These are phyloP conservation scores for Venusia cambrica DNA, from an alignment of 2,888 invertebrate species.

Conservation along the genomic window DNA sequence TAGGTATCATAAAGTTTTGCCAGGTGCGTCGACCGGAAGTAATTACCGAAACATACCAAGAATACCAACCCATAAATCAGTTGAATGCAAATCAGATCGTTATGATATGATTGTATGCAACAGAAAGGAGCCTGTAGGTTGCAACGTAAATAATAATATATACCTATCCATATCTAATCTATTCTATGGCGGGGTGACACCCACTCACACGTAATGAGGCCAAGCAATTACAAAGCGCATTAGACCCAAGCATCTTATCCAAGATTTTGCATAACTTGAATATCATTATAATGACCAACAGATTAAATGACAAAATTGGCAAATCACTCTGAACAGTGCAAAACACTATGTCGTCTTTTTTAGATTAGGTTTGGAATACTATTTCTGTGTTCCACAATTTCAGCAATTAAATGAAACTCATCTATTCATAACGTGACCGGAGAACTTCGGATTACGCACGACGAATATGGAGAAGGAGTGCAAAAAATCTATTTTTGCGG, in stretches of 20 bases:
- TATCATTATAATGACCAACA: constrained; percentile 1
- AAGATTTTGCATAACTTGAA: constrained; percentile 13
- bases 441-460: no score
- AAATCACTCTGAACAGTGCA: no score
- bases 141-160: constrained; percentile 3
- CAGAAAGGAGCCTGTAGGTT: constrained; percentile 11
- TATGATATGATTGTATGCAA: constrained; percentile 11
- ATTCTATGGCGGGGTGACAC: constrained; percentile 13
- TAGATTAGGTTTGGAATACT: no score
- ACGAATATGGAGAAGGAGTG: no score
- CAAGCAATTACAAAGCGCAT: constrained; percentile 24
- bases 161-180: no score
- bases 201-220: constrained; percentile 19
- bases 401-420: no score
- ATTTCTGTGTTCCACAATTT: no score
- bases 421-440: no score
- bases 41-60: constrained; percentile 20
- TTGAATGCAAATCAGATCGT: constrained; percentile 15
- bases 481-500: no score
- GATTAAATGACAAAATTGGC: no score
- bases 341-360: no score
- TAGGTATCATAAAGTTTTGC: neutral
- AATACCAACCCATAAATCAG: constrained; percentile 11
- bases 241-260: constrained; percentile 11
- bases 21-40: constrained; percentile 12